Evolutionary conservation across 2,888 invertebrate genomes (phyloP), one percentile per base, ranked within the genome.

Genomic region (Orthosia gothica): DNA sequence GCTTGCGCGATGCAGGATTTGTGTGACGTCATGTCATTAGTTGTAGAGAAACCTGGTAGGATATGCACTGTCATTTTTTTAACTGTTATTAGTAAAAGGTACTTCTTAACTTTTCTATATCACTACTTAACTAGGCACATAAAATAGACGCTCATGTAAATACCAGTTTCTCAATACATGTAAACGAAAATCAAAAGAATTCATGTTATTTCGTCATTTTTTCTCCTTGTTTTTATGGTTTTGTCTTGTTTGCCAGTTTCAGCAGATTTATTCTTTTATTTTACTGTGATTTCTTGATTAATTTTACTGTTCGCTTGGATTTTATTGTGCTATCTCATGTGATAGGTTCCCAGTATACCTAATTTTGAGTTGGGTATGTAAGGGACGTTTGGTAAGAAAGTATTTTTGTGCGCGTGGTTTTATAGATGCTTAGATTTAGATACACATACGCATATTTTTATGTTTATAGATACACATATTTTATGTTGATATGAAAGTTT

Each of bases 161-260:
- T 87, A 87, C 64, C 77, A 85, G 79, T 78, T 85, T 79, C 82
- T 78, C 85, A 85, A 85, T 87, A 85, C 78, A 77, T 85, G 75
- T 85, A 77, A 85, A 85, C 74, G 76, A 85, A 82, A 85, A 85
- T 85, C 82, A 77, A 87, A 87, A 58, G 73, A 76, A 87, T 87
- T 68, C 78, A 55, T 78, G 75, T 80, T 80, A 85, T 85, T 69
- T 66, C 70, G n/a, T 66, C 74, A 76, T 76, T 75, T 87, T 83
- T 85, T 85, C 54, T 69, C 50, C 70, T 73, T 76, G 78, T 70
- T 87, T 85, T 85, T 85, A 80, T 85, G 79, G 72, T 74, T 77
- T 82, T 69, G 69, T 82, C 79, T 76, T 79, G 72, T 79, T 87
- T 78, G 65, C 62, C 74, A 57, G 72, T 70, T 70, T 73, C 55